Evolutionary conservation across 1,140 invertebrate species (phyloP).

Genomic region (Pantala flavescens): DNA sequence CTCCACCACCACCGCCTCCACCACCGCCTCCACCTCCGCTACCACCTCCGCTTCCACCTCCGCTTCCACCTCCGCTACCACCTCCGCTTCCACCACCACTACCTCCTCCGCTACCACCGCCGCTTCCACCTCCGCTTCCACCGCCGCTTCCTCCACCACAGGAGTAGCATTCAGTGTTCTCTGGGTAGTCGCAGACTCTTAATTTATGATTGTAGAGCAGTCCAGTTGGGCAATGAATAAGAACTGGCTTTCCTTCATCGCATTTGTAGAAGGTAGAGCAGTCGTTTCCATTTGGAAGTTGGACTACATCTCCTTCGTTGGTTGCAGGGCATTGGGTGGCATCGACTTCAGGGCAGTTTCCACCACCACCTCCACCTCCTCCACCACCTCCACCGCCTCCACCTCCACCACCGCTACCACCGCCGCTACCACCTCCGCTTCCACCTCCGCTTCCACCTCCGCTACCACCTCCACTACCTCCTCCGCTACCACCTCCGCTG

Average conservation of each 20-base stretch:
- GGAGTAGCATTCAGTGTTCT: conserved; percentile 14
- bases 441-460: too few relatives aligned
- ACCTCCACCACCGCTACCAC: too few relatives aligned
- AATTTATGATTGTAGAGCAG: conserved; percentile 23
- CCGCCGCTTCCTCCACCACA: too few relatives aligned
- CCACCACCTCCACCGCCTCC: too few relatives aligned
- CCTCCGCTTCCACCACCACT: too few relatives aligned
- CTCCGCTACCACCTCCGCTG: too few relatives aligned
- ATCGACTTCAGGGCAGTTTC: neutral
- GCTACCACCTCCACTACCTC: too few relatives aligned
- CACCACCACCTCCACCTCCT: neutral
- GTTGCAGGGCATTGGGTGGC: neutral
- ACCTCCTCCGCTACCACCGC: too few relatives aligned
- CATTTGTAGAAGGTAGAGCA: conserved; percentile 33
- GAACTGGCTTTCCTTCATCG: conserved; percentile 23
- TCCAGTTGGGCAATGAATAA: conserved; percentile 21
- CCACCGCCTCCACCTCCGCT: neutral
- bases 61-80: neutral
- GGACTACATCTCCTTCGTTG: too few relatives aligned
- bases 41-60: neutral
- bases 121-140: too few relatives aligned
- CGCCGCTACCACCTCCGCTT: too few relatives aligned
- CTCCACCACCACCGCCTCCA: neutral
- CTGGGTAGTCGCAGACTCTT: conserved; percentile 26
- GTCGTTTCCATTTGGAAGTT: conserved; percentile 21